These are phyloP conservation scores for Drosophila paramelanica DNA, from an alignment of 2,888 invertebrate genomes.

Conservation along the genomic window DNA sequence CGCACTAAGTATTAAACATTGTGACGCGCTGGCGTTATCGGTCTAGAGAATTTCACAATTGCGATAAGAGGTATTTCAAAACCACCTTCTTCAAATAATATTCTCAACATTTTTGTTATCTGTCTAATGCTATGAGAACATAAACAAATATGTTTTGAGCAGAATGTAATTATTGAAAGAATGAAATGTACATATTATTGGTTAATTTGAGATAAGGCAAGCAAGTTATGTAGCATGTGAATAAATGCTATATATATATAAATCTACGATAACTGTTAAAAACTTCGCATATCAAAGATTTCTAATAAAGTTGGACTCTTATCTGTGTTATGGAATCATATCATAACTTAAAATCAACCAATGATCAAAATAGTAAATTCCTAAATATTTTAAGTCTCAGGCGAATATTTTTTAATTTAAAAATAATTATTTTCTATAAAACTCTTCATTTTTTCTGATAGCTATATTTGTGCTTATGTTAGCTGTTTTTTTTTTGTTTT, in stretches of 20 bases:
- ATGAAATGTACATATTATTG: neutral
- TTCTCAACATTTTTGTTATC: conserved; percentile 17
- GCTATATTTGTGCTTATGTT: no score
- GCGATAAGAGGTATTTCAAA: conserved; percentile 34
- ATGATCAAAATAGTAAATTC: no score
- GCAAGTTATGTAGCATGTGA: conserved; percentile 1
- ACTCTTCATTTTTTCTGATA: no score
- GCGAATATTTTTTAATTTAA: no score
- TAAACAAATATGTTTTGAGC: conserved; percentile 3
- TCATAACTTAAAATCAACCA: no score
- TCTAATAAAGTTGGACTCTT: no score
- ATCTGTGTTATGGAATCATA: no score
- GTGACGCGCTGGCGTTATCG: conserved; percentile 24
- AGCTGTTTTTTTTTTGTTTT: no score
- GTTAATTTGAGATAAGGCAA: conserved; percentile 10
- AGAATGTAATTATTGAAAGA: neutral
- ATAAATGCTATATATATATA: conserved; percentile 9
- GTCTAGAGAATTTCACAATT: neutral
- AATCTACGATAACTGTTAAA: no score
- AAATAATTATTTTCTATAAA: no score
- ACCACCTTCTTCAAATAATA: conserved; percentile 13
- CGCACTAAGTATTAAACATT: neutral
- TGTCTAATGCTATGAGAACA: neutral
- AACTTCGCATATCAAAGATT: no score
- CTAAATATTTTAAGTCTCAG: no score